phyloP scores from a whole-genome alignment of 2,797 vertebrate species.

The Sebastes miniatus region DNA sequence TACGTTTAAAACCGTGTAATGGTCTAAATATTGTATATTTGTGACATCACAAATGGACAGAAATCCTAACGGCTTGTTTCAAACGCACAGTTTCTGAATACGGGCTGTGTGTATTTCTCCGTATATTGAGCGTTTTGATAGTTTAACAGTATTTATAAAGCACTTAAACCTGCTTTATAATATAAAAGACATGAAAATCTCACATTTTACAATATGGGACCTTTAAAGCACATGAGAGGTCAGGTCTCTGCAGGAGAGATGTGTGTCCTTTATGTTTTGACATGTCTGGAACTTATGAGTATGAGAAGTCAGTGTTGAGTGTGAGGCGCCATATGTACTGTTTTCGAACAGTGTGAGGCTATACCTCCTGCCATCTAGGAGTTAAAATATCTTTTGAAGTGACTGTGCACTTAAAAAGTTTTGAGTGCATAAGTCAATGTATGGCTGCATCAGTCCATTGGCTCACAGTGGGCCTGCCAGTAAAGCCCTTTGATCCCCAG shows the following conservation, averaged over 20 bases:
- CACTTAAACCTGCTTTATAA: too few species aligned
- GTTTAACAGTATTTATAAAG: too few species aligned
- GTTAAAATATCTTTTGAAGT: constrained; percentile 60
- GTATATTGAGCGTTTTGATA: too few species aligned
- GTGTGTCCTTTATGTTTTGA: background rate
- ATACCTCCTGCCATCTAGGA: constrained; percentile 26
- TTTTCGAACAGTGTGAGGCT: background rate
- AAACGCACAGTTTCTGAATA: too few species aligned
- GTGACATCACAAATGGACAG: too few species aligned
- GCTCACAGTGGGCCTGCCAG: constrained; percentile 53
- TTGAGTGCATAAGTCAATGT: constrained; percentile 41
- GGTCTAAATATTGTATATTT: too few species aligned
- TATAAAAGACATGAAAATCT: too few species aligned
- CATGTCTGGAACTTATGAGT: background rate
- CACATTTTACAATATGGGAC: too few species aligned
- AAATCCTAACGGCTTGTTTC: too few species aligned
- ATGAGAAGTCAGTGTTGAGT: background rate
- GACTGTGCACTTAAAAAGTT: constrained; percentile 38
- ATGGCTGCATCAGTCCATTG: constrained; percentile 36
- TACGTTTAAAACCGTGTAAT: too few species aligned
- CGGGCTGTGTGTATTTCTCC: too few species aligned
- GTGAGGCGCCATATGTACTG: constrained; percentile 37
- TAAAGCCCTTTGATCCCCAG: constrained; percentile 64
- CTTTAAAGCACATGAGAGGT: background rate
- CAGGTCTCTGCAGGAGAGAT: background rate